Evolutionary conservation across 2,797 vertebrate species (phyloP), one percentile per base, ranked within the genome.

Genomic region (Todus mexicanus): DNA sequence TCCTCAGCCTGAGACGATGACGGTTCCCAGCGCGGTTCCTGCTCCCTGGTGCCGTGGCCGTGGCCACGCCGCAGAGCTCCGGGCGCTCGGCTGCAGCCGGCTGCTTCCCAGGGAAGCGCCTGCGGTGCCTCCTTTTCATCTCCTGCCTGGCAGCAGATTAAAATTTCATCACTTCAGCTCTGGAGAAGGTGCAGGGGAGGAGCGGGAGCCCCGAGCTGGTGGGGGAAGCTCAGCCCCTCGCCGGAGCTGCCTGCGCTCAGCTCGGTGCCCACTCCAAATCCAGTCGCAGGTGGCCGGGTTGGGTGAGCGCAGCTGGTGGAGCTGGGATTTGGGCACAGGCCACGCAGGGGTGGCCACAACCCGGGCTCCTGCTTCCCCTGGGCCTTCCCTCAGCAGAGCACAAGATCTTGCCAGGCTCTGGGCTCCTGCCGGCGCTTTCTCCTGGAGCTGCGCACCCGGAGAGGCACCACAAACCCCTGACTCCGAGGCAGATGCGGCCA

Each of bases 71-170:
- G 7, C 21, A 27, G 20, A n/a, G n/a, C n/a, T n/a, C 9, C 2
- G 33, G n/a, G n/a, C 0, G 1, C 75, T 21, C 1, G 15, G 35
- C 68, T 33, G 51, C 72, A 42, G 40, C 45, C 15, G 4, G n/a
- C 65, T 76, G 77, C 77, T 65, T 12, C 75, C 70, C 60, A 0
- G 43, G 68, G 73, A 82, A 77, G 43, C 1, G 31, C 85, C 86
- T n/a, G 10, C 15, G 6, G 54, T 50, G 66, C 88, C 42, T 88
- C 40, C 89, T 53, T 81, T 81, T 72, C 89, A 50, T 86, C 92
- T 88, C 56, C 80, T 61, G 84, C 84, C 94, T 75, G 86, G 84
- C 74, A 90, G 86, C 66, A 65, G 50, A 84, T 93, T 84, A 86
- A 93, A 88, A 84, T 84, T 86, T 84, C 91, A 86, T 86, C 86